Evolutionary conservation across 2,888 invertebrate species (phyloP).

Genomic region (Orgyia antiqua): DNA sequence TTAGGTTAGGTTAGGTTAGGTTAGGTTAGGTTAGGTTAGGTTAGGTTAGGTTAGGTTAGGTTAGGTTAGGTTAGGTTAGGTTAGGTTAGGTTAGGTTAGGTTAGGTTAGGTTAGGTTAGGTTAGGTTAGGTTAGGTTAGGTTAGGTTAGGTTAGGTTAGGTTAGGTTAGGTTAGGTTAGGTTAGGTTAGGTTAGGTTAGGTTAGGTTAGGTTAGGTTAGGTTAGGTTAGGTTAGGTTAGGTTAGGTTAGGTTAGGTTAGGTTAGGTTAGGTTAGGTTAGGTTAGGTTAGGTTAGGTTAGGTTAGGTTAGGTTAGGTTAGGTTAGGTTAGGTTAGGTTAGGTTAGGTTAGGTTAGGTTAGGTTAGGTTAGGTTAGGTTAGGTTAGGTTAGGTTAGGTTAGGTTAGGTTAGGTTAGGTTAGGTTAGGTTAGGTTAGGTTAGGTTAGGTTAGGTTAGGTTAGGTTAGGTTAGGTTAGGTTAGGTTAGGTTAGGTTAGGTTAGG

Average conservation of each 20-base stretch:
- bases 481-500: conserved; percentile 11
- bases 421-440: conserved; percentile 8
- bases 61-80: conserved; percentile 12
- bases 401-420: conserved; percentile 14
- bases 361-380: conserved; percentile 13
- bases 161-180: conserved; percentile 20
- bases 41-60: conserved; percentile 10
- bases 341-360: conserved; percentile 14
- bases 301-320: conserved; percentile 7
- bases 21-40: conserved; percentile 12
- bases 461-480: conserved; percentile 15
- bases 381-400: conserved; percentile 13
- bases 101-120: conserved; percentile 26
- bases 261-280: conserved; percentile 10
- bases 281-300: conserved; percentile 8
- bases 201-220: conserved; percentile 22
- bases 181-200: conserved; percentile 20
- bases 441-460: conserved; percentile 5
- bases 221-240: conserved; percentile 20
- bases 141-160: conserved; percentile 22
- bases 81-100: conserved; percentile 12
- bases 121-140: conserved; percentile 24
- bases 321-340: conserved; percentile 13
- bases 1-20: conserved; percentile 11
- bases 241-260: conserved; percentile 19